A percentile compares a stretch with the other conserved stretches of the same genome.
These are phyloP conservation scores for Macaria liturata DNA, from an alignment of 2,888 invertebrate genomes.

Conservation along the genomic window DNA sequence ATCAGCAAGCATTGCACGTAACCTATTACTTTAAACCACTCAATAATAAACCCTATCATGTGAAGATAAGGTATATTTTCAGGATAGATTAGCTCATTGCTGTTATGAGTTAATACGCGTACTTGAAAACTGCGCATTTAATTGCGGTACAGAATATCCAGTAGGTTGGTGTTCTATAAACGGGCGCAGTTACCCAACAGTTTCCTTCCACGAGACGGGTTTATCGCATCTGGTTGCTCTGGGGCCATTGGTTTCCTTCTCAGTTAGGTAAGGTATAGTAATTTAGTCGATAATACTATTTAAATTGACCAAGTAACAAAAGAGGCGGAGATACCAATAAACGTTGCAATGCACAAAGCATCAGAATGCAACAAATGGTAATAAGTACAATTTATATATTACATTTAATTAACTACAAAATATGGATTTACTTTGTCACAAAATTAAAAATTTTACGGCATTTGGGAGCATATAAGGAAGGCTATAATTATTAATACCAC, in stretches of 20 bases:
- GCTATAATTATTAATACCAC: too few relatives aligned
- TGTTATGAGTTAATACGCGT: constrained; percentile 2
- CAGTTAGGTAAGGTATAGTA: neutral
- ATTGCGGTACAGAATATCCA: constrained; percentile 14
- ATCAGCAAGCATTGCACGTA: constrained; percentile 14
- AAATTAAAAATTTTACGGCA: too few relatives aligned
- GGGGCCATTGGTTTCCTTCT: neutral
- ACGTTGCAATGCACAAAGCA: too few relatives aligned
- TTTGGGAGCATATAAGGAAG: too few relatives aligned
- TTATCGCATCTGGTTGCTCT: constrained; percentile 1
- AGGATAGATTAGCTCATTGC: neutral
- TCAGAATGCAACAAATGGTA: too few relatives aligned
- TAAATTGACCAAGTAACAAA: too few relatives aligned
- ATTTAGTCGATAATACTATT: too few relatives aligned
- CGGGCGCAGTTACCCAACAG: constrained; percentile 13
- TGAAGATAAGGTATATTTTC: constrained; percentile 7
- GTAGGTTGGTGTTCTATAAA: constrained; percentile 4
- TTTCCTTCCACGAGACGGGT: constrained; percentile 9
- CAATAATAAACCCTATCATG: neutral
- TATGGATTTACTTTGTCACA: too few relatives aligned
- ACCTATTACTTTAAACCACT: constrained; percentile 1
- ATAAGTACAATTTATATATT: too few relatives aligned
- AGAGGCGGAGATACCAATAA: too few relatives aligned
- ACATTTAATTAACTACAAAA: too few relatives aligned
- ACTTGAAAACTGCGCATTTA: constrained; percentile 16